Percentiles rank a stretch among this genome's conserved stretches.
Evolutionary conservation across 2,113 vertebrate genomes (phyloP).

Genomic region (Cygnus buccinator): DNA sequence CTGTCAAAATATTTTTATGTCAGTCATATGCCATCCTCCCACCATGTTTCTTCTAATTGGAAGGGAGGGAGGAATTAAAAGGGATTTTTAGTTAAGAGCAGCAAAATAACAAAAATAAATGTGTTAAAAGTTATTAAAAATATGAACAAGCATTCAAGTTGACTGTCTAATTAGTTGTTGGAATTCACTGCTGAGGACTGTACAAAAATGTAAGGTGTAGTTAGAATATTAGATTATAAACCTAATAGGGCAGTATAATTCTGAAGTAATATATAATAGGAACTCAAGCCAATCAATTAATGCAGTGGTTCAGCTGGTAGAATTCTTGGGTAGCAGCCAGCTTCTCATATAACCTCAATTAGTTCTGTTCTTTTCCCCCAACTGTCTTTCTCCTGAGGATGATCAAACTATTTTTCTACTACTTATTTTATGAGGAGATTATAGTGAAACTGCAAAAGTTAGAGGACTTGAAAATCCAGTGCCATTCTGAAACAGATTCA

Average conservation of each 20-base stretch:
- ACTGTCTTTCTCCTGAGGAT: neutral
- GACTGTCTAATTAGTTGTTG: slow-evolving; percentile 23
- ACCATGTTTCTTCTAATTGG: neutral
- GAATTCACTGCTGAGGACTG: slow-evolving; percentile 3
- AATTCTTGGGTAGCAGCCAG: slow-evolving; percentile 25
- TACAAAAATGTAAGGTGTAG: slow-evolving; percentile 33
- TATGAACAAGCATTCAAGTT: neutral
- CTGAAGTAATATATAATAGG: slow-evolving; percentile 28
- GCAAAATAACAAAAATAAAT: neutral
- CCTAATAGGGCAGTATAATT: slow-evolving; percentile 51
- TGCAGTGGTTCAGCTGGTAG: slow-evolving; percentile 2
- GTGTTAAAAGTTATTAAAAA: slow-evolving; percentile 12
- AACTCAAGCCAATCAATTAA: slow-evolving; percentile 47
- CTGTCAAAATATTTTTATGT: neutral
- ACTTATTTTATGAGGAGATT: neutral
- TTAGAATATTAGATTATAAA: slow-evolving; percentile 51
- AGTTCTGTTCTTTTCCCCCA: neutral
- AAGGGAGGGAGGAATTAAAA: neutral
- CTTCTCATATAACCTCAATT: neutral
- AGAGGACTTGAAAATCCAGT: neutral
- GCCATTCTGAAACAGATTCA: neutral
- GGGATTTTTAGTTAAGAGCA: neutral
- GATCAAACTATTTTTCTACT: neutral
- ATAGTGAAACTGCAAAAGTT: neutral
- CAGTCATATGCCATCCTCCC: neutral